Evolutionary conservation across 2,113 vertebrate genomes (phyloP), one percentile per base, ranked within the genome.

Genomic region (Dicentrarchus labrax): DNA sequence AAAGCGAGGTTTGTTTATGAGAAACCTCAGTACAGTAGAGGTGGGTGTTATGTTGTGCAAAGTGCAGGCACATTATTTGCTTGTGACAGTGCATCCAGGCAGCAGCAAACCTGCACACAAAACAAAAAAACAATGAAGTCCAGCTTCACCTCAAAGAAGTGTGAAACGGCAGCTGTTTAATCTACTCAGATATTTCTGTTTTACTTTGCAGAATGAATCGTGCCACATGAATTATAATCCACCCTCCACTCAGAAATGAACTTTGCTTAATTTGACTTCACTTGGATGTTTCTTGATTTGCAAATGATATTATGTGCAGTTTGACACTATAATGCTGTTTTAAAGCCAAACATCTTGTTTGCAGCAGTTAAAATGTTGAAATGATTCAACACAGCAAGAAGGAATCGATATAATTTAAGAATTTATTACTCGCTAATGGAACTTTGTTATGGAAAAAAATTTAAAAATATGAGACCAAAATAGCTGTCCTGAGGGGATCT

Each of bases 1-100:
- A 72, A 83, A 67, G 12, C 1, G 5, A 66, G 21, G n/a, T 64
- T 59, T 81, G 72, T 79, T 69, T 83, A 86, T 64, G 72, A 83
- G 66, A 89, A 89, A 36, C 51, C 51, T 72, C 2, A 0, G 12
- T 66, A 72, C 68, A 41, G 24, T 36, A 57, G 19, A 78, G 64
- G 88, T 90, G 68, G 89, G 87, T 72, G 87, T 87, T 59, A 68
- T 22, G 75, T 36, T 53, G 86, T 80, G 41, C 89, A 87, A 75
- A 80, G 62, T 84, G 83, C 85, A 89, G n/a, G 64, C 11, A 39
- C 15, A 24, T 74, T 53, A 45, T 73, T 62, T 78, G 62, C 51
- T 45, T 30, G 57, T 47, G 66, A 64, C 2, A 48, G 12, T 59
- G 77, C 60, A 85, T 38, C n/a, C 4, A 43, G 19, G 54, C 36